phyloP scores from a whole-genome alignment of 2,888 invertebrate species.

The Crossocerus cetratus region DNA sequence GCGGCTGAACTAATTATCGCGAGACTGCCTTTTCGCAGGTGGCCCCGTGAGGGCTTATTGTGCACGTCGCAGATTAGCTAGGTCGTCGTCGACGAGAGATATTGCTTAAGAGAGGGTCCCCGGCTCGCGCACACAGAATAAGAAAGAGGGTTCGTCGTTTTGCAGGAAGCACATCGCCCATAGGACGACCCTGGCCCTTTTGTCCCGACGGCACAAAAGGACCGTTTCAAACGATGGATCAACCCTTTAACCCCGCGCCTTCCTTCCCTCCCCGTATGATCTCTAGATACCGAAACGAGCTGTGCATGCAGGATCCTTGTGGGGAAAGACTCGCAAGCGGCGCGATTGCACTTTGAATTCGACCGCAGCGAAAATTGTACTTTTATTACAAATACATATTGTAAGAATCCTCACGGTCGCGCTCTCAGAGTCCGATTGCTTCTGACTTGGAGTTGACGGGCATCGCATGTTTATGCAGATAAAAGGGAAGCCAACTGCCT shows the following conservation, averaged over 20 bases:
- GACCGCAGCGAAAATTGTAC: no score
- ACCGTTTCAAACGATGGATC: constrained; percentile 34
- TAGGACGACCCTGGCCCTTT: constrained; percentile 30
- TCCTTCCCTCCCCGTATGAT: constrained; percentile 16
- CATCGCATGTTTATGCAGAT: constrained; percentile 5
- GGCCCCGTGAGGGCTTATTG: constrained; percentile 3
- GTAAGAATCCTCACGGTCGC: no score
- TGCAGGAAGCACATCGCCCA: constrained; percentile 13
- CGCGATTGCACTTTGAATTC: no score
- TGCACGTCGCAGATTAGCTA: constrained; percentile 14
- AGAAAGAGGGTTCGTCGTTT: constrained; percentile 22
- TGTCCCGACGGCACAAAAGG: constrained; percentile 41
- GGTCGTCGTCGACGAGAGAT: neutral
- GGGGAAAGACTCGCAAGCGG: no score
- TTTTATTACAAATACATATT: no score
- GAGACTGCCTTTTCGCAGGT: neutral
- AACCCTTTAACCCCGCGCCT: constrained; percentile 31
- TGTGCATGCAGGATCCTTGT: no score
- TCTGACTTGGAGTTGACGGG: neutral
- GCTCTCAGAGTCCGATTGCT: no score
- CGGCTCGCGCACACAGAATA: neutral
- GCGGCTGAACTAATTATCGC: neutral
- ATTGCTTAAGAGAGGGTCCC: constrained; percentile 5
- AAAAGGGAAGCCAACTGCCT: constrained; percentile 10
- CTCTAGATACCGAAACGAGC: constrained; percentile 32